Conservation (phyloP, 2,888 invertebrate species). For the Gerosis bhagava region DNA sequence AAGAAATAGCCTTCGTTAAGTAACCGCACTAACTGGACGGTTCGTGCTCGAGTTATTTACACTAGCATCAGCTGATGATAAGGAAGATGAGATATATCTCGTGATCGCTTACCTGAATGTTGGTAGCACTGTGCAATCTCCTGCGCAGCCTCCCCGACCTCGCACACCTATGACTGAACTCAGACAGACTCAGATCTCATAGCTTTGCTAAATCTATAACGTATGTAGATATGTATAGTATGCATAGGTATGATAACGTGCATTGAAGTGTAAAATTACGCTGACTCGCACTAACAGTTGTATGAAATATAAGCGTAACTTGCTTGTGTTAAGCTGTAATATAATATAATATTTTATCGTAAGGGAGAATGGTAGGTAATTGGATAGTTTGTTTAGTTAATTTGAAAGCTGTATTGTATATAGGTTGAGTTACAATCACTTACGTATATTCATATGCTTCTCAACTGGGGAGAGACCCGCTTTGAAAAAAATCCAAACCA, state of each 20-base stretch:
- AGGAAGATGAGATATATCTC: slow-evolving; percentile 73
- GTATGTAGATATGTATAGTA: slow-evolving; percentile 19
- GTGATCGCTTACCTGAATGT: slow-evolving; percentile 65
- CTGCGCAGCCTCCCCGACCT: slow-evolving; percentile 62
- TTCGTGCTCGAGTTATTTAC: slow-evolving; percentile 50
- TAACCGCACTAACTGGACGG: slow-evolving; percentile 41
- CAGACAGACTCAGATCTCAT: too few relatives aligned
- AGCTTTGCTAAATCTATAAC: too few relatives aligned
- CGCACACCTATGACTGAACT: slow-evolving; percentile 29
- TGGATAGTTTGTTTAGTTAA: too few relatives aligned
- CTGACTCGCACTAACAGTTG: not conserved
- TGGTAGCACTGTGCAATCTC: slow-evolving; percentile 61
- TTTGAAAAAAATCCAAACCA: too few relatives aligned
- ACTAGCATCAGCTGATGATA: slow-evolving; percentile 73
- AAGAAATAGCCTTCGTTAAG: slow-evolving; percentile 38
- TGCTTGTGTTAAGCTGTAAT: not conserved
- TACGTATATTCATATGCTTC: too few relatives aligned
- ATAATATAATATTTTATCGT: too few relatives aligned
- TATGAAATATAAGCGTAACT: not conserved
- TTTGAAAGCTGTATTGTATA: too few relatives aligned
- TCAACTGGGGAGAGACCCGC: too few relatives aligned
- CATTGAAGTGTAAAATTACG: slow-evolving; percentile 2
- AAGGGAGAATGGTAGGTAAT: too few relatives aligned
- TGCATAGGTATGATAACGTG: not conserved
- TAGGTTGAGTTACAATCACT: too few relatives aligned